Conservation (phyloP, 2,797 vertebrate species). For the Propithecus deckenii region DNA sequence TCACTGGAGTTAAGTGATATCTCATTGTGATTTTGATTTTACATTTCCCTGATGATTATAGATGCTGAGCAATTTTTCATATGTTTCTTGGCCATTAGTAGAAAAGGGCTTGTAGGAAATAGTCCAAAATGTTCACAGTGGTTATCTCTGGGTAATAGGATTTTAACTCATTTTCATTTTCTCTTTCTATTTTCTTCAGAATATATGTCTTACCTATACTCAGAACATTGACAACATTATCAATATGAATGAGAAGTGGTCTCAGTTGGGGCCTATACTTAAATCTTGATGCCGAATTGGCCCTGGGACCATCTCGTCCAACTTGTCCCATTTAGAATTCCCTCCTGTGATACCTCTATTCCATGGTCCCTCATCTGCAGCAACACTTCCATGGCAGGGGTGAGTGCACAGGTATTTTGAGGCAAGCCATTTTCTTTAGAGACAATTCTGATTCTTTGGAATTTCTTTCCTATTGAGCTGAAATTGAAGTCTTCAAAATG, state of each 20-base stretch:
- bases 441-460: constrained; percentile 2
- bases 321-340: background rate
- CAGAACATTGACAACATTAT: background rate
- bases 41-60: no score
- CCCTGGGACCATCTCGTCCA: background rate
- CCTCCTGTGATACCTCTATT: background rate
- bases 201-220: background rate
- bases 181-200: constrained; percentile 30
- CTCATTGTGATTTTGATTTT: no score
- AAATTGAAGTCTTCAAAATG: background rate
- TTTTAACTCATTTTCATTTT: constrained; percentile 1
- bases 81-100: no score
- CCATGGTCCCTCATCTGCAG: background rate
- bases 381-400: background rate
- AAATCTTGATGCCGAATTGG: background rate
- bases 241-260: background rate
- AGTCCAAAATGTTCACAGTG: background rate
- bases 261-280: background rate
- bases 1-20: background rate
- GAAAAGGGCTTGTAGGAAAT: background rate
- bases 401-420: background rate
- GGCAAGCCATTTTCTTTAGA: background rate
- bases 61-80: no score
- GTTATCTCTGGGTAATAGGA: background rate
- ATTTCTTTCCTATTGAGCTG: background rate